Evolutionary conservation across 2,888 invertebrate species (phyloP).

Genomic region (Acrocera orbiculus): DNA sequence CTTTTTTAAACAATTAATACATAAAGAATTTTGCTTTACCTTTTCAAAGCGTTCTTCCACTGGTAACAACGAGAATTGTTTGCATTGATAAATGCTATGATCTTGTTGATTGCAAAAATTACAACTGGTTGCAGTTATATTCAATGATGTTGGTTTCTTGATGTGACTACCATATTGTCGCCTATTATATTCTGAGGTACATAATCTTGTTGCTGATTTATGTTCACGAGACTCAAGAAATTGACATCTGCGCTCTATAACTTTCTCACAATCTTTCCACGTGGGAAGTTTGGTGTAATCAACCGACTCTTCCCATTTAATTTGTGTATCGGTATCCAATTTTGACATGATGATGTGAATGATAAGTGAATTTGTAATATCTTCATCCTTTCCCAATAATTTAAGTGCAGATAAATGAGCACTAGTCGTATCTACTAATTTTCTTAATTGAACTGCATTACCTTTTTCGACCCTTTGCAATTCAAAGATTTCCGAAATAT

Average conservation of each 20-base stretch:
- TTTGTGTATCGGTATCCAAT: conserved; percentile 4
- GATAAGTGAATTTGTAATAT: conserved; percentile 8
- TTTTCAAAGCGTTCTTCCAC: too few species aligned
- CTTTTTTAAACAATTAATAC: too few species aligned
- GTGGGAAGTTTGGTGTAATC: background rate
- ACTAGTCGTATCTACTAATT: background rate
- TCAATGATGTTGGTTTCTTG: too few species aligned
- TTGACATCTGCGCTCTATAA: background rate
- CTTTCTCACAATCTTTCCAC: background rate
- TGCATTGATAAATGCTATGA: too few species aligned
- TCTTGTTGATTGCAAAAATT: too few species aligned
- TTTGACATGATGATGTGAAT: conserved; percentile 6
- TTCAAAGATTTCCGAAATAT: background rate
- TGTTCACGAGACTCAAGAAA: background rate
- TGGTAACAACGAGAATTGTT: background rate
- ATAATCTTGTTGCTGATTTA: background rate
- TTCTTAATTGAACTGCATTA: background rate
- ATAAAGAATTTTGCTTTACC: too few species aligned
- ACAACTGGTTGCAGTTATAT: too few species aligned
- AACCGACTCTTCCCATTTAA: background rate
- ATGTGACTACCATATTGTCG: too few species aligned
- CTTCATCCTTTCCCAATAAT: background rate
- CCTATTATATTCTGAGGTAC: too few species aligned
- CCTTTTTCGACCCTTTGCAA: background rate
- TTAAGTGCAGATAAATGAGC: background rate